These are phyloP conservation scores for Chionoecetes opilio DNA, from an alignment of 1,140 invertebrate species.

Conservation along the genomic window DNA sequence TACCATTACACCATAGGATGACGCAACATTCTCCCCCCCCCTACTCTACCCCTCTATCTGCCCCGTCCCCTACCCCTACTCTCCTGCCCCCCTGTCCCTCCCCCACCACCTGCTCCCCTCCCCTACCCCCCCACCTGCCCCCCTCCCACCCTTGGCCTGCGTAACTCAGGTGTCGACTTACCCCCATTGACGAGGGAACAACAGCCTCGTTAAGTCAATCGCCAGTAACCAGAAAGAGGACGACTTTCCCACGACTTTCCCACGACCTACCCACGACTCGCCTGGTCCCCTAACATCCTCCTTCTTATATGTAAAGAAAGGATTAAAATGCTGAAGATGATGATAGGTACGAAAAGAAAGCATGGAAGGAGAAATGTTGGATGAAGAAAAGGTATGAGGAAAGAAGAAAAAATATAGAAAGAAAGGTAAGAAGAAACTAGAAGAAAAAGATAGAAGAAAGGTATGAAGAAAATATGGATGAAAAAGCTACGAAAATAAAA, in stretches of 20 bases:
- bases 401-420: not conserved
- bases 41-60: not conserved
- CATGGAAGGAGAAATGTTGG: too few relatives aligned
- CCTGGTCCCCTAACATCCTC: not conserved
- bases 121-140: not conserved
- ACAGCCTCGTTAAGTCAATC: not conserved
- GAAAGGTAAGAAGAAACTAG: slow-evolving; percentile 20
- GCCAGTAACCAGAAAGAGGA: not conserved
- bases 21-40: not conserved
- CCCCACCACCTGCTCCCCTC: not conserved
- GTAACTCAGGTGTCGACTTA: not conserved
- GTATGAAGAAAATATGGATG: too few relatives aligned
- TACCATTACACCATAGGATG: too few relatives aligned
- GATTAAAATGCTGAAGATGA: too few relatives aligned
- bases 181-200: slow-evolving; percentile 7
- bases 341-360: too few relatives aligned
- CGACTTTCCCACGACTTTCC: not conserved
- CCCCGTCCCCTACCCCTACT: not conserved
- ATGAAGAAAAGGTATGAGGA: too few relatives aligned
- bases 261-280: not conserved
- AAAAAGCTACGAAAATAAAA: too few relatives aligned
- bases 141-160: not conserved
- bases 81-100: not conserved
- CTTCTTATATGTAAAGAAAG: too few relatives aligned
- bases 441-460: too few relatives aligned